These are phyloP conservation scores for Mamestra brassicae DNA, from an alignment of 2,888 invertebrate genomes.

Conservation along the genomic window DNA sequence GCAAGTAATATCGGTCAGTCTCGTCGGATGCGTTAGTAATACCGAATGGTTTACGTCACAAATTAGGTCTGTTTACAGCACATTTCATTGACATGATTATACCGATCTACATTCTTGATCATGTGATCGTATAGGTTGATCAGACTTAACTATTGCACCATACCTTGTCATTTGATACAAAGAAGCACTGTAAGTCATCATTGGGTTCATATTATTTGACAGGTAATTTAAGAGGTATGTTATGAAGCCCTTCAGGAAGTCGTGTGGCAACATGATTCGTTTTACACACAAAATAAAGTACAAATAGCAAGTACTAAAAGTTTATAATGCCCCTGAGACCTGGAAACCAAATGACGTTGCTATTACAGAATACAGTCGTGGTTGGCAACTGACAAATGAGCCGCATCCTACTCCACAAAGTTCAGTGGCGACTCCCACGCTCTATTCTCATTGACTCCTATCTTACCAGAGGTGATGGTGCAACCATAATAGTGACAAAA, in stretches of 20 bases:
- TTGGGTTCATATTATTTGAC: slow-evolving; percentile 18
- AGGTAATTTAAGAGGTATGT: slow-evolving; percentile 36
- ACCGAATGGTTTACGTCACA: slow-evolving; percentile 65
- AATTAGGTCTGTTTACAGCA: slow-evolving; percentile 42
- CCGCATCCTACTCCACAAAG: slow-evolving; percentile 86
- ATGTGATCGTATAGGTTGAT: slow-evolving; percentile 6
- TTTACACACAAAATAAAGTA: slow-evolving; percentile 12
- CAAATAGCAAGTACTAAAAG: not conserved
- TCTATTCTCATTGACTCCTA: slow-evolving; percentile 81
- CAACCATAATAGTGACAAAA: slow-evolving; percentile 78
- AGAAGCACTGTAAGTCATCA: slow-evolving; percentile 40
- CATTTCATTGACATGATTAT: slow-evolving; percentile 24
- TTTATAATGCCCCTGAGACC: slow-evolving; percentile 17
- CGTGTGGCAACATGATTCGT: not conserved
- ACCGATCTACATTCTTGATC: slow-evolving; percentile 9
- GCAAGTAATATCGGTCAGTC: slow-evolving; percentile 67
- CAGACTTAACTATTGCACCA: slow-evolving; percentile 26
- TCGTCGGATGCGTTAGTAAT: slow-evolving; percentile 60
- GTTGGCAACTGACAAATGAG: slow-evolving; percentile 82
- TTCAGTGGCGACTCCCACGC: slow-evolving; percentile 85
- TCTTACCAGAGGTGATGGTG: slow-evolving; percentile 76
- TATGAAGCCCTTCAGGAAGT: slow-evolving; percentile 46
- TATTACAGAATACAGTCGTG: slow-evolving; percentile 61
- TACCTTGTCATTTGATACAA: slow-evolving; percentile 32
- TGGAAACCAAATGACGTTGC: slow-evolving; percentile 39